Percentiles rank a stretch among this genome's conserved stretches.
Conservation (phyloP, 2,797 vertebrate species). For the Pagetopsis macropterus region DNA sequence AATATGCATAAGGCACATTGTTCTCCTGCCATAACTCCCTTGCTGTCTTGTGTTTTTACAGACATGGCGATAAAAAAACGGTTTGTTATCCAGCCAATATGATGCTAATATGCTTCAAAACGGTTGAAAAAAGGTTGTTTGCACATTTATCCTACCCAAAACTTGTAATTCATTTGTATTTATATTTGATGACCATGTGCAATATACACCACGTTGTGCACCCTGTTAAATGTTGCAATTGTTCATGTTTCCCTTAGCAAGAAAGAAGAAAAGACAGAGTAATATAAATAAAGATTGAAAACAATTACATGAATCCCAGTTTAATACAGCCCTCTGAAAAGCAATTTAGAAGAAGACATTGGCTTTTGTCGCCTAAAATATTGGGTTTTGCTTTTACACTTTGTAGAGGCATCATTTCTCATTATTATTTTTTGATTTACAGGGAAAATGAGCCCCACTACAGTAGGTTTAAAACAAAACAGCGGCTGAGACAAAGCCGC, state of each 20-base stretch:
- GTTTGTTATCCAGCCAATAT: constrained; percentile 13
- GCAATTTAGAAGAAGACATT: not conserved
- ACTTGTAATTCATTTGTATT: too few relatives aligned
- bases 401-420: not conserved
- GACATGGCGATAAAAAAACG: constrained; percentile 2
- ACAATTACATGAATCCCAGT: not conserved
- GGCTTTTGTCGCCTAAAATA: not conserved
- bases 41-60: constrained; percentile 4
- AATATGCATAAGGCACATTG: constrained; percentile 17
- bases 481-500: not conserved
- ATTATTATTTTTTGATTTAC: constrained; percentile 6
- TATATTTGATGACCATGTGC: too few relatives aligned
- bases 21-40: not conserved
- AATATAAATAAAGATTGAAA: constrained; percentile 9
- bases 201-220: not conserved
- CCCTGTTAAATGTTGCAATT: not conserved
- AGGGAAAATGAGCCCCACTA: not conserved
- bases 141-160: not conserved
- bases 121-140: not conserved
- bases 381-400: not conserved
- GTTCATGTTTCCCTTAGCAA: not conserved
- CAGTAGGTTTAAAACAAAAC: not conserved
- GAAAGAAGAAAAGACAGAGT: not conserved
- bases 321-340: constrained; percentile 1
- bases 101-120: not conserved